Conservation (phyloP, 2,888 invertebrate species). For the Epirrhoe tristata region DNA sequence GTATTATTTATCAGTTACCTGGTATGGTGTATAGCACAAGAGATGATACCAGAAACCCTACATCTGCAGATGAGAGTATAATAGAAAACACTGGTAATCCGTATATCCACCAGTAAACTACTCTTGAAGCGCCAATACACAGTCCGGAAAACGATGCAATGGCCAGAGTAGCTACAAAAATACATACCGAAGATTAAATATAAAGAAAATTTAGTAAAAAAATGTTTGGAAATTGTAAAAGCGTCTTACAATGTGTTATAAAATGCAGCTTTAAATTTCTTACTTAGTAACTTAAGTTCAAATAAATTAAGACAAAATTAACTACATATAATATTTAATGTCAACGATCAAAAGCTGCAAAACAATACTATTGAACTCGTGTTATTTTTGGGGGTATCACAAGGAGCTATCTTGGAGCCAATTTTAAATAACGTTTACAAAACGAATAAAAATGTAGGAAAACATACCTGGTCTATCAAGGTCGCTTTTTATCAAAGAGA, state of each 20-base stretch:
- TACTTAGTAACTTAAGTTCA: background rate
- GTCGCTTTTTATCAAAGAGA: constrained; percentile 55
- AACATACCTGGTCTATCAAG: constrained; percentile 54
- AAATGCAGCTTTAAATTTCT: background rate
- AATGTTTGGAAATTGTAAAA: background rate
- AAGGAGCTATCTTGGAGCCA: background rate
- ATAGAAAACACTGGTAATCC: constrained; percentile 87
- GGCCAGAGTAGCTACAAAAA: constrained; percentile 74
- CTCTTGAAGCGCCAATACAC: constrained; percentile 86
- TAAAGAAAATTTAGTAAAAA: background rate
- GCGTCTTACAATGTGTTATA: background rate
- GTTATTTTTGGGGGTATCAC: constrained; percentile 5
- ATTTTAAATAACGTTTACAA: constrained; percentile 4
- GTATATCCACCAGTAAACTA: constrained; percentile 87
- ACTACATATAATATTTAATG: background rate
- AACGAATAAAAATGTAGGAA: background rate
- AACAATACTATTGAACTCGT: background rate
- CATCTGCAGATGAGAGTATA: constrained; percentile 83
- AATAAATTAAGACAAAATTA: background rate
- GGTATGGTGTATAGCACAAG: constrained; percentile 85
- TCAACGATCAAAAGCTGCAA: background rate
- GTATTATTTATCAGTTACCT: constrained; percentile 70
- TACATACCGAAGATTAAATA: background rate
- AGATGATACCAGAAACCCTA: constrained; percentile 87
- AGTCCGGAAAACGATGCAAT: constrained; percentile 83